phyloP scores from a whole-genome alignment of 2,888 invertebrate species.

The Agrotis ipsilon region DNA sequence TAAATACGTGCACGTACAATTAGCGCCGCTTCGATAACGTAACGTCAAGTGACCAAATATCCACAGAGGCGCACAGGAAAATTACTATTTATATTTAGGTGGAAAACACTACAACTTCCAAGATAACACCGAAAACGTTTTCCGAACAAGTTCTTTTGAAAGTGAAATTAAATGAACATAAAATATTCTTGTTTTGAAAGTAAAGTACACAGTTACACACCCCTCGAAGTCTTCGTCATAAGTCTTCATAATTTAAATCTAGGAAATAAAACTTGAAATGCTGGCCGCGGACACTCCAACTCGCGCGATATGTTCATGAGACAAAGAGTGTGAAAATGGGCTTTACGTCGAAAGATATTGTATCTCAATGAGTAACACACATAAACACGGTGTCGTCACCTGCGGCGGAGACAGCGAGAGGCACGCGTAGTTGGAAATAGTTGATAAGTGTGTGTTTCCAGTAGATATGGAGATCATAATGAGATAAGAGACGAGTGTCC shows the following conservation, averaged over 20 bases:
- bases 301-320: conserved; percentile 15
- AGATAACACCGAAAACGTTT: neutral
- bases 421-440: conserved; percentile 57
- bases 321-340: conserved; percentile 42
- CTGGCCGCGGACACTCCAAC: conserved; percentile 5
- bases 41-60: conserved; percentile 4
- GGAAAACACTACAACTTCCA: neutral
- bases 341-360: conserved; percentile 29
- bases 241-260: conserved; percentile 54
- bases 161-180: neutral
- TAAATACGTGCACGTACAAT: conserved; percentile 16
- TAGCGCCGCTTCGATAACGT: conserved; percentile 20
- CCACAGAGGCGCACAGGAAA: neutral
- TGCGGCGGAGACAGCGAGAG: conserved; percentile 9
- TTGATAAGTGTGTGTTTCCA: conserved; percentile 48
- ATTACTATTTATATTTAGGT: neutral
- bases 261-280: conserved; percentile 13
- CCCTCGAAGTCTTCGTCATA: conserved; percentile 55
- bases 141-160: neutral
- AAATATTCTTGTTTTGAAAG: neutral
- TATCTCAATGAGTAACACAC: conserved; percentile 32
- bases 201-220: conserved; percentile 49
- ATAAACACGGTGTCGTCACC: conserved; percentile 43
- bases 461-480: conserved; percentile 67
- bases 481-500: conserved; percentile 67